phyloP scores from a whole-genome alignment of 2,113 vertebrate genomes.

The Cochlearius cochlearius region DNA sequence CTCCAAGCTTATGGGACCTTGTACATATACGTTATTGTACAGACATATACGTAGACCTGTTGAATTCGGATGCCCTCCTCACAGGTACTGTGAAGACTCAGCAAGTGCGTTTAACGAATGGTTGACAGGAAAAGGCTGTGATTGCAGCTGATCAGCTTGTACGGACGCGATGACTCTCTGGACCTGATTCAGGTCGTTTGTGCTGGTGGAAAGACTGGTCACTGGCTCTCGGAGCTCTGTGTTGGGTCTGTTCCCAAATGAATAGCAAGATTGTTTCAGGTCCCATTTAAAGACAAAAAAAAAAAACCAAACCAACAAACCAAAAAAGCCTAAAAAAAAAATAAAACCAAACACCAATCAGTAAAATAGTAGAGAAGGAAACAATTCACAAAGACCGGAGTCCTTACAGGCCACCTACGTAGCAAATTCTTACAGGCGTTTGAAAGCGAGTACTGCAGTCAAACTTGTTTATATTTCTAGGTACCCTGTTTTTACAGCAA shows the following conservation, averaged over 20 bases:
- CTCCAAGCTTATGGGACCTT: neutral
- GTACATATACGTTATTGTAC: neutral
- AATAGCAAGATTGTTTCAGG: neutral
- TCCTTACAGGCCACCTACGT: neutral
- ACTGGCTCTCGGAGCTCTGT: neutral
- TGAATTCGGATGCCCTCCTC: neutral
- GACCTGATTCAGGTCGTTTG: rapidly evolving
- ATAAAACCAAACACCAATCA: neutral
- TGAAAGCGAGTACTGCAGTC: neutral
- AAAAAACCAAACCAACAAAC: neutral
- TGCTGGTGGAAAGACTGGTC: neutral
- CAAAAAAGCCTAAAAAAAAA: too few species aligned
- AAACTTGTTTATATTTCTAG: neutral
- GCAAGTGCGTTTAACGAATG: neutral
- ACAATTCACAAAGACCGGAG: neutral
- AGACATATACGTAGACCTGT: rapidly evolving
- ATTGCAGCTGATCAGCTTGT: neutral
- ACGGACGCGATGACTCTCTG: rapidly evolving
- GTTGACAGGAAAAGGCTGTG: neutral
- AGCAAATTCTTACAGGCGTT: neutral
- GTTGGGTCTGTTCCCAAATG: neutral
- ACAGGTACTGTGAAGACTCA: rapidly evolving
- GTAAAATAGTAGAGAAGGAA: neutral
- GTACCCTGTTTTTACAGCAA: neutral
- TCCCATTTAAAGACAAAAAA: neutral